phyloP scores from a whole-genome alignment of 2,113 vertebrate species.

The Pao palembangensis region DNA sequence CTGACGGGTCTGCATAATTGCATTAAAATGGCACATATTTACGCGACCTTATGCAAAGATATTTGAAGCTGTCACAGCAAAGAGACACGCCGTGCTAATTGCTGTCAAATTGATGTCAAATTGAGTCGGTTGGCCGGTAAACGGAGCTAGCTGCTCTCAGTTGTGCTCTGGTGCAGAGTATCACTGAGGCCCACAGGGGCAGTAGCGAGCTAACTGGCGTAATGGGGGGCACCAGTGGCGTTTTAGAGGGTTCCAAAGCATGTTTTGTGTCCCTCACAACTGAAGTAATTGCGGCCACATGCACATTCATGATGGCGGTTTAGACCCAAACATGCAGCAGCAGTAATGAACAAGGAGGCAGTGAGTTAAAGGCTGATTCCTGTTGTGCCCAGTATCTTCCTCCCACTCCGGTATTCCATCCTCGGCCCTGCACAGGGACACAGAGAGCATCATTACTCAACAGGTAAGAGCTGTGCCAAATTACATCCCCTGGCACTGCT shows the following conservation, averaged over 20 bases:
- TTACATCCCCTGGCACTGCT: too few relatives aligned
- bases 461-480: too few relatives aligned
- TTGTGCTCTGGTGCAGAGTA: not conserved
- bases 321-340: too few relatives aligned
- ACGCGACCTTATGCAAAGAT: constrained; percentile 55
- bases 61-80: constrained; percentile 36
- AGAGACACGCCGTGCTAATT: constrained; percentile 51
- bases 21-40: constrained; percentile 69
- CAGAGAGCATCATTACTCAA: too few relatives aligned
- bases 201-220: not conserved
- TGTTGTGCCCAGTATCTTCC: too few relatives aligned
- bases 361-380: too few relatives aligned
- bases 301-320: too few relatives aligned
- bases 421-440: too few relatives aligned
- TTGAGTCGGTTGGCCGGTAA: constrained; percentile 49
- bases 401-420: too few relatives aligned
- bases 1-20: constrained; percentile 66
- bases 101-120: constrained; percentile 64
- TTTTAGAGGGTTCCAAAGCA: not conserved
- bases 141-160: constrained; percentile 11
- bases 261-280: too few relatives aligned
- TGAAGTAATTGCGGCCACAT: too few relatives aligned
- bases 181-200: not conserved
- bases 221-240: not conserved
- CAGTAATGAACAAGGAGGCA: too few relatives aligned